A percentile compares a stretch with the other conserved stretches of the same genome.
Conservation (phyloP, 2,888 invertebrate species). For the Busseola fusca region DNA sequence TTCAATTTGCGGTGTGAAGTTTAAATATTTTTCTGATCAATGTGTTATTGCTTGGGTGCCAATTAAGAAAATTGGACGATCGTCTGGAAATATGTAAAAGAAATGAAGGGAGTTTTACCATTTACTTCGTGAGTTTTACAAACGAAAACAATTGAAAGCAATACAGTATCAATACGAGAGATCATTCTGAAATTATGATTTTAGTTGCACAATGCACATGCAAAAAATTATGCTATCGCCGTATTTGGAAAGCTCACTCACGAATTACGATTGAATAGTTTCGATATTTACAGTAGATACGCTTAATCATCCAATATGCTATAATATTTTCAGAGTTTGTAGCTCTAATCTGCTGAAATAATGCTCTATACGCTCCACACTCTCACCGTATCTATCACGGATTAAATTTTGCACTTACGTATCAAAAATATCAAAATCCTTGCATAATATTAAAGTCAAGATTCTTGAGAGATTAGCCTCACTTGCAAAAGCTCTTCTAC, state of each 20-base stretch:
- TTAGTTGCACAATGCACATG: not conserved
- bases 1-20: not conserved
- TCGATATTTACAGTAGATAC: constrained; percentile 25
- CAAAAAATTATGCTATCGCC: constrained; percentile 4
- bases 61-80: not conserved
- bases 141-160: not conserved
- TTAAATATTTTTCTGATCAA: not conserved
- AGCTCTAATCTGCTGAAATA: constrained; percentile 1
- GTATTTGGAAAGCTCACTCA: constrained; percentile 29
- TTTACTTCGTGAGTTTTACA: not conserved
- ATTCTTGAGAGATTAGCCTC: constrained; percentile 18
- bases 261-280: constrained; percentile 13
- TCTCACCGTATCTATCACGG: not conserved
- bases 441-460: constrained; percentile 7
- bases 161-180: constrained; percentile 13
- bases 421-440: constrained; percentile 22
- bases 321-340: constrained; percentile 17
- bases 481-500: constrained; percentile 5
- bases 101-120: not conserved
- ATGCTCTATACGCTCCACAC: not conserved
- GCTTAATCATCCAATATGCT: constrained; percentile 19
- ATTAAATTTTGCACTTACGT: constrained; percentile 1
- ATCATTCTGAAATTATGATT: constrained; percentile 6
- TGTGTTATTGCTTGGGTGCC: not conserved
- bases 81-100: constrained; percentile 3